phyloP scores from a whole-genome alignment of 1,140 invertebrate species.

The Dendroctonus ponderosae region DNA sequence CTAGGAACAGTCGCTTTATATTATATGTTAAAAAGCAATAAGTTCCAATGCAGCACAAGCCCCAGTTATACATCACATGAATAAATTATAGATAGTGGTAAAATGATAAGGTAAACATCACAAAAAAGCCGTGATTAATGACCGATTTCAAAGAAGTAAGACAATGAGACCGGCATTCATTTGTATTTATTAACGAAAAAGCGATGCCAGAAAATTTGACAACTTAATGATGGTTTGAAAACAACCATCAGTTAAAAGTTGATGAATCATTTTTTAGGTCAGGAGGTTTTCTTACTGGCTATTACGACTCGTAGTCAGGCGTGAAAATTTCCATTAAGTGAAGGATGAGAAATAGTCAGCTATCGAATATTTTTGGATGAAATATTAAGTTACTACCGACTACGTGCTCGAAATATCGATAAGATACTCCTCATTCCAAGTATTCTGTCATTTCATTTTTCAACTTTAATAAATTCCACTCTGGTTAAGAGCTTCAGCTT shows the following conservation, averaged over 20 bases:
- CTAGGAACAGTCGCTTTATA: too few relatives aligned
- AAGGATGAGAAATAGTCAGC: slow-evolving; percentile 21
- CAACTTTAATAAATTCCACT: too few relatives aligned
- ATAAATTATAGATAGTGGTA: too few relatives aligned
- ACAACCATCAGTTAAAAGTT: slow-evolving; percentile 17
- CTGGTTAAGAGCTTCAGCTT: too few relatives aligned
- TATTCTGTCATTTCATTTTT: too few relatives aligned
- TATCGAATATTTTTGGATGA: slow-evolving; percentile 21
- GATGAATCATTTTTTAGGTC: slow-evolving; percentile 25
- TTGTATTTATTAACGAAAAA: slow-evolving; percentile 13
- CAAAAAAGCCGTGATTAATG: too few relatives aligned
- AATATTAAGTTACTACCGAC: slow-evolving; percentile 12
- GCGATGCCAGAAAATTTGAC: slow-evolving; percentile 11
- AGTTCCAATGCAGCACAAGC: too few relatives aligned
- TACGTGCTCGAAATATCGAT: too few relatives aligned
- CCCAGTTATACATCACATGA: too few relatives aligned
- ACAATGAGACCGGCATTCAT: slow-evolving; percentile 2
- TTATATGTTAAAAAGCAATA: too few relatives aligned
- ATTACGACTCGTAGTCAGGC: slow-evolving; percentile 8
- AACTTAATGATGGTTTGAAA: slow-evolving; percentile 11
- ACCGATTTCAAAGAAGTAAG: not conserved
- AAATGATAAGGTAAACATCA: too few relatives aligned
- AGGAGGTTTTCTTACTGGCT: slow-evolving; percentile 15
- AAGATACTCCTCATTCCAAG: too few relatives aligned
- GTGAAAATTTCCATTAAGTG: slow-evolving; percentile 22